phyloP scores from a whole-genome alignment of 2,888 invertebrate species.

The Tortricodes alternella region DNA sequence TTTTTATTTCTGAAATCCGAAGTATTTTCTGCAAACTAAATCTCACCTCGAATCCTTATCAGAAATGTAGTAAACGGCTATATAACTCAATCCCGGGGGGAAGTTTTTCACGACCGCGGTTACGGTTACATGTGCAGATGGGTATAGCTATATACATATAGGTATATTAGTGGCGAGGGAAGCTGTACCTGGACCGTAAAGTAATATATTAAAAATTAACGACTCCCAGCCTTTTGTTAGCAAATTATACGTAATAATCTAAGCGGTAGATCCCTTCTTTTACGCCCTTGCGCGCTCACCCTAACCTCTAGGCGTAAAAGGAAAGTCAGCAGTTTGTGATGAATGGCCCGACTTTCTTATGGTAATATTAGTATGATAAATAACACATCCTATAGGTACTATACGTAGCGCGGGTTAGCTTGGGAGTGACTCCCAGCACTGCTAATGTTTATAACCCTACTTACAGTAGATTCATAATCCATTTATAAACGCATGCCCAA shows the following conservation, averaged over 20 bases:
- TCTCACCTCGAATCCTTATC: not conserved
- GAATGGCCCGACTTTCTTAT: slow-evolving; percentile 65
- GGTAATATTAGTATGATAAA: slow-evolving; percentile 64
- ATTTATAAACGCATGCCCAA: no score
- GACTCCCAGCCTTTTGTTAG: slow-evolving; percentile 57
- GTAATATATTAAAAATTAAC: slow-evolving; percentile 58
- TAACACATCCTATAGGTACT: slow-evolving; percentile 46
- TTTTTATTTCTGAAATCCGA: not conserved
- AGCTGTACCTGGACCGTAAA: slow-evolving; percentile 36
- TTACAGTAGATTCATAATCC: no score
- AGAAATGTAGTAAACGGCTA: slow-evolving; percentile 5
- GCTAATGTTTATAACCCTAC: no score
- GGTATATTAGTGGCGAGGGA: slow-evolving; percentile 4
- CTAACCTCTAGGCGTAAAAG: slow-evolving; percentile 54
- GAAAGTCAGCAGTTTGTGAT: slow-evolving; percentile 64
- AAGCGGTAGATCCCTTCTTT: slow-evolving; percentile 45
- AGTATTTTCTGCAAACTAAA: slow-evolving; percentile 9
- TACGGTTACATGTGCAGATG: slow-evolving; percentile 8
- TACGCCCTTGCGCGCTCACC: slow-evolving; percentile 44
- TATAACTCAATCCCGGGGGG: not conserved
- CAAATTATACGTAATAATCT: slow-evolving; percentile 54
- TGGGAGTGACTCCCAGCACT: no score
- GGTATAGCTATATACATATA: no score
- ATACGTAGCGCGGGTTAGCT: slow-evolving; percentile 1
- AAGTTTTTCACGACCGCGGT: slow-evolving; percentile 16